A percentile compares a stretch with the other conserved stretches of the same genome.
Conservation (phyloP, 2,797 vertebrate genomes). For the Neoniphon sammara region DNA sequence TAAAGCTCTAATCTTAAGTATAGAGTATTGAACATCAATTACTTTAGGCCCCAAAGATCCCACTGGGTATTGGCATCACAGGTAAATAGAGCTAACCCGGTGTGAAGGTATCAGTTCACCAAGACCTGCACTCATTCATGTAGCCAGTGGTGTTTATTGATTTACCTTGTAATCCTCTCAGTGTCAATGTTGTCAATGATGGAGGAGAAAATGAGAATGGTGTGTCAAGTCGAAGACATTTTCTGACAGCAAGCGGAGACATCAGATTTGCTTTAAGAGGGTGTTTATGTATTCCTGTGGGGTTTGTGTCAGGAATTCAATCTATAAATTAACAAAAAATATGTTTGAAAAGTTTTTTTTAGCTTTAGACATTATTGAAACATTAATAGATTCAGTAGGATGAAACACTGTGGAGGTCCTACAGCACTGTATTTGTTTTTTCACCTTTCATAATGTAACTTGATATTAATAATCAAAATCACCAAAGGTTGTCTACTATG, state of each 20-base stretch:
- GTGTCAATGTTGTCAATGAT: slow-evolving; percentile 65
- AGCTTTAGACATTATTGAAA: not conserved
- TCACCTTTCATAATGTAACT: not conserved
- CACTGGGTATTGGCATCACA: slow-evolving; percentile 46
- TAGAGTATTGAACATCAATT: slow-evolving; percentile 30
- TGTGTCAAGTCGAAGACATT: slow-evolving; percentile 55
- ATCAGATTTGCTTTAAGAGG: slow-evolving; percentile 63
- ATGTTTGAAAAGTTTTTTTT: slow-evolving; percentile 14
- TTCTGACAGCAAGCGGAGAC: slow-evolving; percentile 57
- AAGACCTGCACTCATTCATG: slow-evolving; percentile 55
- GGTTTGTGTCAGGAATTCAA: slow-evolving; percentile 6
- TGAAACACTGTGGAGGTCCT: not conserved
- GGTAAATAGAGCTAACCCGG: slow-evolving; percentile 53
- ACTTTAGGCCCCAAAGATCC: slow-evolving; percentile 27
- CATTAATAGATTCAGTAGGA: not conserved
- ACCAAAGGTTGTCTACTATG: not conserved
- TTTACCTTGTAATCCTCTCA: slow-evolving; percentile 77
- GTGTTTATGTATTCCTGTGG: slow-evolving; percentile 41
- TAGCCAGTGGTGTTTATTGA: slow-evolving; percentile 73
- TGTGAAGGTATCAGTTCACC: slow-evolving; percentile 61
- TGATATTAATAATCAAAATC: not conserved
- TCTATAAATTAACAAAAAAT: slow-evolving; percentile 6
- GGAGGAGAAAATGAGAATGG: slow-evolving; percentile 51
- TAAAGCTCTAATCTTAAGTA: slow-evolving; percentile 43
- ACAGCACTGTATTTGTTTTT: no score